Evolutionary conservation across 30 jellyfish, hydroid and myxozoan genomes (phyloP).

Genomic region (Aurelia aurita): DNA sequence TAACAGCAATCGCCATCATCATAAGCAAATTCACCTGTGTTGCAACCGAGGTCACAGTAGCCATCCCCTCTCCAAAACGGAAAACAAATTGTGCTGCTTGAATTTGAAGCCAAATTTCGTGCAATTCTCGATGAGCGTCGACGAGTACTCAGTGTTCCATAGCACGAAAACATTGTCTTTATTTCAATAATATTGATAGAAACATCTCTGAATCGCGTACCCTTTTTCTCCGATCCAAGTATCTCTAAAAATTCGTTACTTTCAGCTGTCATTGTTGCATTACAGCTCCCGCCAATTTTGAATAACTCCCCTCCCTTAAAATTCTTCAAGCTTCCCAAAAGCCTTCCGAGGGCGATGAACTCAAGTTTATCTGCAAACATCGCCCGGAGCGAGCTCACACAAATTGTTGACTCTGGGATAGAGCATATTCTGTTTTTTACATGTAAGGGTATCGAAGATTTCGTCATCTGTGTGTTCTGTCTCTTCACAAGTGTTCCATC

Average conservation of each 20-base stretch:
- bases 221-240: not conserved
- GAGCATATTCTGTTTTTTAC: not conserved
- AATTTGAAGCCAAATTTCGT: not conserved
- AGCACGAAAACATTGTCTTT: not conserved
- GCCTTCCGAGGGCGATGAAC: not conserved
- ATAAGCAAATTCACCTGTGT: conserved; percentile 36
- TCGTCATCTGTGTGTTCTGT: not conserved
- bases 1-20: conserved; percentile 80
- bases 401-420: not conserved
- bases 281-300: not conserved
- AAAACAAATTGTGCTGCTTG: conserved; percentile 38
- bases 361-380: not conserved
- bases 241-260: not conserved
- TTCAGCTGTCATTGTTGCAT: not conserved
- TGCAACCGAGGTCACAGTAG: conserved; percentile 75
- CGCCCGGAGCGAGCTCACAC: not conserved
- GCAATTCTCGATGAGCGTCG: not conserved
- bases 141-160: not conserved
- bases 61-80: conserved; percentile 77
- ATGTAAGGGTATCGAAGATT: not conserved
- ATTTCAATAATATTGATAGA: not conserved
- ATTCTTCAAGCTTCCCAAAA: not conserved
- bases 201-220: not conserved
- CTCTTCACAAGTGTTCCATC: too few species aligned
- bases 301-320: not conserved